Percentiles rank a stretch among this genome's conserved stretches.
Evolutionary conservation across 2,797 vertebrate species (phyloP).

Genomic region (Vespertilio murinus): DNA sequence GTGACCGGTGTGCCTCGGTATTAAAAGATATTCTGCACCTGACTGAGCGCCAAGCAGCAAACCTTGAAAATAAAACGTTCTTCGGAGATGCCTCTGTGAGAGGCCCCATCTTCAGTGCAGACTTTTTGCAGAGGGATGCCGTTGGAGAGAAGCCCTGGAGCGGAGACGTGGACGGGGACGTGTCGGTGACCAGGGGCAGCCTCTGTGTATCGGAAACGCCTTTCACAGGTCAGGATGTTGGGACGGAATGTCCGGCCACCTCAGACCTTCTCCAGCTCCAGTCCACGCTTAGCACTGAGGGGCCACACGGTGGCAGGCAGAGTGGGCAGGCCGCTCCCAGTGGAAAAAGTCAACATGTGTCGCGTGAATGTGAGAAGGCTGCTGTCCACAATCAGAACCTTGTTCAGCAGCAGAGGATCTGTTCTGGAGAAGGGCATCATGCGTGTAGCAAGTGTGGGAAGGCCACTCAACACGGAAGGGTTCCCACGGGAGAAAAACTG

Average conservation of each 20-base stretch:
- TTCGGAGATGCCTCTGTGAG: neutral
- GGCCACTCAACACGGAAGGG: neutral
- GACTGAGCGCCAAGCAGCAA: neutral
- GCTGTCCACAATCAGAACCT: neutral
- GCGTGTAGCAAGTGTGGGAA: neutral
- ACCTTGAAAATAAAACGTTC: neutral
- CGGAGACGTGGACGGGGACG: neutral
- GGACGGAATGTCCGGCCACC: neutral
- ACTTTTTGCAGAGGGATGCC: neutral
- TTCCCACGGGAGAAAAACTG: neutral
- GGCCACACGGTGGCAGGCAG: neutral
- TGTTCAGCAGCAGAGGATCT: neutral
- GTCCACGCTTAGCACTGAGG: neutral
- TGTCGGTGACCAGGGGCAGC: neutral
- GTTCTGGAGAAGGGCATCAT: neutral
- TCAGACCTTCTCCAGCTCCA: neutral
- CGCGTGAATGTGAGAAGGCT: neutral
- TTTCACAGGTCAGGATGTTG: neutral
- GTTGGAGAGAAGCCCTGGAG: neutral
- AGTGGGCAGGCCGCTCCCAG: neutral
- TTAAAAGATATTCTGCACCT: neutral
- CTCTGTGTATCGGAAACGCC: neutral
- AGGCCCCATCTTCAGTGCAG: neutral
- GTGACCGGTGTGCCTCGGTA: neutral
- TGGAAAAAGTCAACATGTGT: neutral